Conservation (phyloP, 2,797 vertebrate species). For the Brachyalestes nurse region DNA sequence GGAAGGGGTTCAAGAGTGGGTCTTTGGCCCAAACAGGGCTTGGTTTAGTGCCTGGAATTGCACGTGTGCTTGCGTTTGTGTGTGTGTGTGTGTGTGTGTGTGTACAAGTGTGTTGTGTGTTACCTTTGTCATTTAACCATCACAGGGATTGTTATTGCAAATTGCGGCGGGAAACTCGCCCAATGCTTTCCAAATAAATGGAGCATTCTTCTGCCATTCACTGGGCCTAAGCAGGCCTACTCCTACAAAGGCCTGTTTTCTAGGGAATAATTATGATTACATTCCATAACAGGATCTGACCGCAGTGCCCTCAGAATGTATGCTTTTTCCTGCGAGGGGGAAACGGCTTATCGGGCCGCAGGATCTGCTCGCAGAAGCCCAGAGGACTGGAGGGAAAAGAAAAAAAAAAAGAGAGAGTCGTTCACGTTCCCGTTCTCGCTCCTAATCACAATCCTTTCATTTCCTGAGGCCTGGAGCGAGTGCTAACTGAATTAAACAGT, state of each 20-base stretch:
- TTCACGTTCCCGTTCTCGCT: slow-evolving; percentile 66
- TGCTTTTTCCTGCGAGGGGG: slow-evolving; percentile 55
- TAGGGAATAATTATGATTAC: slow-evolving; percentile 64
- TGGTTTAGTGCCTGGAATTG: slow-evolving; percentile 24
- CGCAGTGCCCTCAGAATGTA: slow-evolving; percentile 55
- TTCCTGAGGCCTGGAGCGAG: slow-evolving; percentile 75
- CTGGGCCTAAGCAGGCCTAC: slow-evolving; percentile 22
- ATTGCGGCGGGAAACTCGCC: slow-evolving; percentile 54
- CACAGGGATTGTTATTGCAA: slow-evolving; percentile 30
- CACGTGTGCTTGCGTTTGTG: neutral
- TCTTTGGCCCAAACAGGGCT: slow-evolving; percentile 30
- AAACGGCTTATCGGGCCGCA: slow-evolving; percentile 48
- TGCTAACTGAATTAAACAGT: slow-evolving; percentile 66
- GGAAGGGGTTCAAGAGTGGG: slow-evolving; percentile 1
- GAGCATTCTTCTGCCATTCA: slow-evolving; percentile 24
- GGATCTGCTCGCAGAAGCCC: slow-evolving; percentile 59
- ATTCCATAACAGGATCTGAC: slow-evolving; percentile 67
- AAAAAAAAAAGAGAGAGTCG: slow-evolving; percentile 37
- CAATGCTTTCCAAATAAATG: slow-evolving; percentile 52
- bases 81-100: slow-evolving; percentile 21
- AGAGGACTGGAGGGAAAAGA: slow-evolving; percentile 56
- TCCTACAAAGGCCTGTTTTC: slow-evolving; percentile 56
- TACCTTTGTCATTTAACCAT: slow-evolving; percentile 40
- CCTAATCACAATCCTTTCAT: slow-evolving; percentile 79
- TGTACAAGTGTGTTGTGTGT: slow-evolving; percentile 22